These are phyloP conservation scores for Micromys minutus DNA, from an alignment of 2,113 vertebrate species.

Conservation along the genomic window DNA sequence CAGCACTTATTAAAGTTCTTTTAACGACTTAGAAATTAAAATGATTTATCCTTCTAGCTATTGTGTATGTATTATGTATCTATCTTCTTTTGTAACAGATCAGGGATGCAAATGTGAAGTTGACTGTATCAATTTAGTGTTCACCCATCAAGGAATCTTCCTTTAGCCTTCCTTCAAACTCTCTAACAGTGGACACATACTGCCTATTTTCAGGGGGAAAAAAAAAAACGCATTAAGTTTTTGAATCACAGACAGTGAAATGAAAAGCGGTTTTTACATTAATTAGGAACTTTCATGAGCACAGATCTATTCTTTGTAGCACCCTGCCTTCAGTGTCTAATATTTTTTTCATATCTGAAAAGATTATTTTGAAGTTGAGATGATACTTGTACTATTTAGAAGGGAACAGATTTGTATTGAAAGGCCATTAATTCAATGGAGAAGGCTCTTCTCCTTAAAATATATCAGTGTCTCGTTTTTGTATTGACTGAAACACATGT, in stretches of 20 bases:
- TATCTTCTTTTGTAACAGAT: background rate
- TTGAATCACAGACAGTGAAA: background rate
- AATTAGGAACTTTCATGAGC: background rate
- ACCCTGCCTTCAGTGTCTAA: background rate
- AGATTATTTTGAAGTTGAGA: background rate
- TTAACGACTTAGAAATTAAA: background rate
- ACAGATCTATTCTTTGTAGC: background rate
- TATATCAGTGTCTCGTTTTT: background rate
- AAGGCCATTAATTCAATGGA: background rate
- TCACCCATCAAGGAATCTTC: background rate
- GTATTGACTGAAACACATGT: background rate
- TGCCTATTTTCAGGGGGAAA: background rate
- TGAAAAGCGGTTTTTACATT: background rate
- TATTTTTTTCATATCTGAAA: background rate
- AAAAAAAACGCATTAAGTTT: no score
- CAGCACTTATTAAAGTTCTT: background rate
- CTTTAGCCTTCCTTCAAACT: background rate
- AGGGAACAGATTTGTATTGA: background rate
- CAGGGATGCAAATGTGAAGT: background rate
- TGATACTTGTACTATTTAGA: background rate
- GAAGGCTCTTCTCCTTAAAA: background rate
- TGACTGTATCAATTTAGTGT: background rate
- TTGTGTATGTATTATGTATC: background rate
- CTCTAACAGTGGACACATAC: background rate
- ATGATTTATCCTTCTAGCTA: background rate